Evolutionary conservation across 2,797 vertebrate species (phyloP), one percentile per base, ranked within the genome.

Genomic region (Parotocinclus haroldoi): DNA sequence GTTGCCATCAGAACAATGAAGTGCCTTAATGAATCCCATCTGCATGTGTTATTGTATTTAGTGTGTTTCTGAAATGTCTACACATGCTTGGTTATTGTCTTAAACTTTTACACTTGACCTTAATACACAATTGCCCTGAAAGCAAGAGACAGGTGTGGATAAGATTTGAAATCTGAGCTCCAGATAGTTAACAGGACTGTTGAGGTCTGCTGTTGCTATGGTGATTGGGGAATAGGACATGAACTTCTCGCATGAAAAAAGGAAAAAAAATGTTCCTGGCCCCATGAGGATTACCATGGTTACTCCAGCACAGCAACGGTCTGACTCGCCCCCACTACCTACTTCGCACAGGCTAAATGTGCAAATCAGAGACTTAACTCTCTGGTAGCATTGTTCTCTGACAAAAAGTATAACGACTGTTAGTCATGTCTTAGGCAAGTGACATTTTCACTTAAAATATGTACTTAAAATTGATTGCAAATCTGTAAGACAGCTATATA

Each of bases 1-100:
- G 6, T 50, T 16, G 48, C 48, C 48, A 50, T 50, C 48, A 50
- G 48, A 50, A n/a, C 3, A 48, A 12, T 11, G 12, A 48, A 93
- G 88, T 98, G 96, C 96, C 95, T 97, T 98, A 96, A 58, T 13
- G 46, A 44, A 70, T 37, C 54, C 46, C 13, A 53, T 38, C 52
- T 55, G 67, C 67, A 69, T 69, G 67, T 55, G 17, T 69, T 52
- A 10, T 19, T 63, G 17, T 69, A 36, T 44, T 63, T 69, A 12
- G 42, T 13, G 3, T 50, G 4, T 50, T 4, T 6, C n/a, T 13
- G n/a, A 6, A n/a, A 50, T 14, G 48, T 50, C 13, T 8, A 17
- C 27, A 13, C 51, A n/a, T 38, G 36, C 46, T 50, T 50, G 44
- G 27, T 38, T 12, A 8, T 39, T 39, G 46, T 62, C 46, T 62